phyloP scores from a whole-genome alignment of 2,888 invertebrate species.

The Patella ulyssiponensis region DNA sequence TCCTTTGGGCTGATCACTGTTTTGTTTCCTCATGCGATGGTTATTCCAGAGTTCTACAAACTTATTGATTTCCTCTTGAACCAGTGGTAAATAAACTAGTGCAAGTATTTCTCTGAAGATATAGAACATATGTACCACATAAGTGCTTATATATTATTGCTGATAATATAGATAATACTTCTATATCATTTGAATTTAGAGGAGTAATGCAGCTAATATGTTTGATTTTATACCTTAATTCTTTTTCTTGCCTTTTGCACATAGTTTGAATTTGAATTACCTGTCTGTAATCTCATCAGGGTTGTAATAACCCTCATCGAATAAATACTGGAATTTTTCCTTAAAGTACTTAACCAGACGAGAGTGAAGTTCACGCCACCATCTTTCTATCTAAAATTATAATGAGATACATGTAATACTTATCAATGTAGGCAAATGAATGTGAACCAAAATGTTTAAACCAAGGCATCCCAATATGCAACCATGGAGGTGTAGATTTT shows the following conservation, averaged over 20 bases:
- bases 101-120: neutral
- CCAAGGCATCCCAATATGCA: too few relatives aligned
- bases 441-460: too few relatives aligned
- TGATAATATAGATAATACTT: too few relatives aligned
- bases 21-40: neutral
- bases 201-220: too few relatives aligned
- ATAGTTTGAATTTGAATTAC: neutral
- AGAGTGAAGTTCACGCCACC: conserved; percentile 6
- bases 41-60: neutral
- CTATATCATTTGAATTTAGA: too few relatives aligned
- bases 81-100: neutral
- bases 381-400: neutral
- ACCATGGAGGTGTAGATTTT: too few relatives aligned
- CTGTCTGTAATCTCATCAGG: neutral
- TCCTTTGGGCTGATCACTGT: neutral
- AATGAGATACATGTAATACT: neutral
- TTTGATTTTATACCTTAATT: too few relatives aligned
- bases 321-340: neutral
- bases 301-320: neutral
- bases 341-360: neutral
- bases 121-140: neutral
- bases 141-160: too few relatives aligned
- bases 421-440: too few relatives aligned
- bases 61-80: neutral
- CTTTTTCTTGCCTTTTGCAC: too few relatives aligned